Conservation (phyloP, 2,888 invertebrate genomes). For the Polydrusus pterygomalis region DNA sequence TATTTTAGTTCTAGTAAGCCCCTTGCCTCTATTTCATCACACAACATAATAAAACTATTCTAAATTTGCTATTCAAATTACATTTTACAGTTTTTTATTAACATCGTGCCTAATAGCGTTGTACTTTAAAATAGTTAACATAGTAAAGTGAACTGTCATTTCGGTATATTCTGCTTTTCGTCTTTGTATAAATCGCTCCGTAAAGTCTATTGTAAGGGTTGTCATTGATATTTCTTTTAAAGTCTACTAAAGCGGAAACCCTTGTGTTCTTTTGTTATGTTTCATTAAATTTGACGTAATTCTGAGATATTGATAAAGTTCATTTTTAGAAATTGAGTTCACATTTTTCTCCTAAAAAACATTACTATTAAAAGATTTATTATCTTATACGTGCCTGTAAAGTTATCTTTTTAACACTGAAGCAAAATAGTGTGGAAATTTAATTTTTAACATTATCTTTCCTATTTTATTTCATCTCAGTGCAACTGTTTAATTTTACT, state of each 20-base stretch:
- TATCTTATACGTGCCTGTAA: too few relatives aligned
- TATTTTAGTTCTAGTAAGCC: too few relatives aligned
- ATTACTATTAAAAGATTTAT: too few relatives aligned
- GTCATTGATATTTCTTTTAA: constrained; percentile 5
- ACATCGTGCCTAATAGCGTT: not conserved
- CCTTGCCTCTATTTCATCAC: too few relatives aligned
- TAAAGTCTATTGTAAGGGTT: not conserved
- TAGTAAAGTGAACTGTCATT: constrained; percentile 3
- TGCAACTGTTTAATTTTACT: too few relatives aligned
- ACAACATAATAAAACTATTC: not conserved
- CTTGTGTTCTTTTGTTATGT: not conserved
- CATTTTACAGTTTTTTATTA: not conserved
- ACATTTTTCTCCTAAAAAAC: too few relatives aligned
- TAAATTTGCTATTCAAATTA: not conserved
- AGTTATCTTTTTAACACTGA: too few relatives aligned
- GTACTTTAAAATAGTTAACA: constrained; percentile 3
- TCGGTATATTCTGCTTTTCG: constrained; percentile 3
- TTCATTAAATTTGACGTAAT: not conserved
- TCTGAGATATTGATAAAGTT: not conserved
- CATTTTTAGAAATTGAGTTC: too few relatives aligned
- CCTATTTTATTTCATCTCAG: too few relatives aligned
- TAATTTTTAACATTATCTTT: too few relatives aligned
- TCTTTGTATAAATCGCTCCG: not conserved
- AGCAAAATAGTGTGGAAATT: too few relatives aligned
- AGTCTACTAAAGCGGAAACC: not conserved